Evolutionary conservation across 53 echinoderm and acorn worm genomes (phyloP).

Genomic region (Echinometra lucunter): DNA sequence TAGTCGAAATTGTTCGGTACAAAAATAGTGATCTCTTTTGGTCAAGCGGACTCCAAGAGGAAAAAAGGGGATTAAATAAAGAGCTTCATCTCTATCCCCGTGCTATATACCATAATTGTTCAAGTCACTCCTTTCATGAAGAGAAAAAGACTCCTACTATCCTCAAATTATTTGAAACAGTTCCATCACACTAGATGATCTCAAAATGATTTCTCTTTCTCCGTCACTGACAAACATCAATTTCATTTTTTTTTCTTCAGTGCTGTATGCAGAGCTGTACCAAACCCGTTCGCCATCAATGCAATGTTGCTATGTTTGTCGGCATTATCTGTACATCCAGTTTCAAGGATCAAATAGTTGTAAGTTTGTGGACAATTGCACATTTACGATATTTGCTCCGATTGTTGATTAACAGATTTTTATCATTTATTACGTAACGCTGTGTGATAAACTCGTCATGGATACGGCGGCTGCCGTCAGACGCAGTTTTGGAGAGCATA

Average conservation of each 20-base stretch:
- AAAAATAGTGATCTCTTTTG: neutral
- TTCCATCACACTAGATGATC: neutral
- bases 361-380: neutral
- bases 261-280: neutral
- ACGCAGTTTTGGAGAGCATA: neutral
- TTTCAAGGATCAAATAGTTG: constrained; percentile 38
- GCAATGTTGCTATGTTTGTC: neutral
- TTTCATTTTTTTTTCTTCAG: neutral
- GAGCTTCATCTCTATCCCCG: neutral
- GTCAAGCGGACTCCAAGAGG: neutral
- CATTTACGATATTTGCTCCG: constrained; percentile 21
- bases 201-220: neutral
- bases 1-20: neutral
- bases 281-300: neutral
- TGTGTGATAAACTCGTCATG: constrained; percentile 17
- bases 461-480: neutral
- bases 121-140: neutral
- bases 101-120: too few species aligned
- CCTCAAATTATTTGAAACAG: neutral
- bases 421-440: constrained; percentile 8
- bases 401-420: constrained; percentile 36
- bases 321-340: neutral
- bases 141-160: neutral
- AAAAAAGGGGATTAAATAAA: neutral
- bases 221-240: neutral